Evolutionary conservation across 2,888 invertebrate species (phyloP), one percentile per base, ranked within the genome.

Genomic region (Psylliodes chrysocephalus): DNA sequence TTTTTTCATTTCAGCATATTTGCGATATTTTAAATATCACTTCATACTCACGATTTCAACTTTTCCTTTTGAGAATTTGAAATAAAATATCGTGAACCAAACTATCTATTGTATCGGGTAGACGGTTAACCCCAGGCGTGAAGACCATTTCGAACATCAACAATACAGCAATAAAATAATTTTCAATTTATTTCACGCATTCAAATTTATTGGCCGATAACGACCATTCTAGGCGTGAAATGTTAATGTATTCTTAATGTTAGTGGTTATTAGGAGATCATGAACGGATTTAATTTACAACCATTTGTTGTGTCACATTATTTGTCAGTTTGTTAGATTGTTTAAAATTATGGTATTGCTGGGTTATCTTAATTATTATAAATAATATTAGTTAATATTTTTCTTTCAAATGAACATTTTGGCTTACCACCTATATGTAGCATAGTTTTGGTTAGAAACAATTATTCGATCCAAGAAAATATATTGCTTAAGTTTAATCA

Each of bases 241-340:
- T 66, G 68, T 64, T 69, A 69, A 69, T 66, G 63, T 64, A 66
- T 66, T 66, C 68, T 64, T 66, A 64, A 66, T 68, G 66, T 60
- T 51, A 40, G 35, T 51, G 38, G 38, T 60, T 56, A 64, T 64
- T 66, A 60, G 56, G 64, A 46, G 54, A 66, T 66, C 65, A 68
- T 68, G 65, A 61, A 40, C 47, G 52, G 35, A 40, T 51, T 57
- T 56, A 57, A 67, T 63, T 61, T 67, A 67, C 57, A 47, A 54
- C 53, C 56, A 38, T 60, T 59, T 65, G 60, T 64, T 60, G 53
- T 67, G 67, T 60, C 62, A 60, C 40, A 42, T 49, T 65, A 64
- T 68, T 68, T 67, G 69, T 69, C 68, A 47, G 35, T 19, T 19
- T 30, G 5, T n/a, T 15, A 22, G 28, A 28, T 55, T 54, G 40